These are phyloP conservation scores for Monoplex corrugatus DNA, from an alignment of 2,888 invertebrate species.

Conservation along the genomic window DNA sequence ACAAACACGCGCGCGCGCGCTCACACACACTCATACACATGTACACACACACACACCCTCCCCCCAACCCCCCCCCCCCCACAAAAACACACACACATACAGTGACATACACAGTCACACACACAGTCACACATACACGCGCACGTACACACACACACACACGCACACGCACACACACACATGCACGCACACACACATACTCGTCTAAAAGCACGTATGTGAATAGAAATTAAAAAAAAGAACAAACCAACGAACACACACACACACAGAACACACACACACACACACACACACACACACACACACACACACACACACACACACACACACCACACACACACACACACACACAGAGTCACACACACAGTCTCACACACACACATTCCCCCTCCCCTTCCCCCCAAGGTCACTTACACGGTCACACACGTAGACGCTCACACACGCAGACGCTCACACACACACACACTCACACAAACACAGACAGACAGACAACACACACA, in stretches of 20 bases:
- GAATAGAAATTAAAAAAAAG: too few species aligned
- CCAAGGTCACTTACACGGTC: background rate
- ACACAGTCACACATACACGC: too few species aligned
- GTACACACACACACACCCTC: too few species aligned
- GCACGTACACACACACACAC: background rate
- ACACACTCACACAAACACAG: background rate
- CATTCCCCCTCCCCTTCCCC: too few species aligned
- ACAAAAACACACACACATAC: too few species aligned
- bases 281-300: background rate
- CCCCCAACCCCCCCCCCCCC: too few species aligned
- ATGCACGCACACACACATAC: background rate
- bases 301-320: background rate
- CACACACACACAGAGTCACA: too few species aligned
- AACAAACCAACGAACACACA: too few species aligned
- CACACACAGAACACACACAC: background rate
- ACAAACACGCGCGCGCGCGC: slow-evolving; percentile 1
- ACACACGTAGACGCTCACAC: background rate
- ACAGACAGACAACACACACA: too few species aligned
- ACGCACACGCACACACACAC: background rate
- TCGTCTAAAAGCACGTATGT: too few species aligned
- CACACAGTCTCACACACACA: background rate
- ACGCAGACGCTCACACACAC: background rate
- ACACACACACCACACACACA: background rate
- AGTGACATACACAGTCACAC: too few species aligned
- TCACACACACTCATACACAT: slow-evolving; percentile 29